Evolutionary conservation across 2,797 vertebrate genomes (phyloP), one percentile per base, ranked within the genome.

Genomic region (Artibeus jamaicensis): DNA sequence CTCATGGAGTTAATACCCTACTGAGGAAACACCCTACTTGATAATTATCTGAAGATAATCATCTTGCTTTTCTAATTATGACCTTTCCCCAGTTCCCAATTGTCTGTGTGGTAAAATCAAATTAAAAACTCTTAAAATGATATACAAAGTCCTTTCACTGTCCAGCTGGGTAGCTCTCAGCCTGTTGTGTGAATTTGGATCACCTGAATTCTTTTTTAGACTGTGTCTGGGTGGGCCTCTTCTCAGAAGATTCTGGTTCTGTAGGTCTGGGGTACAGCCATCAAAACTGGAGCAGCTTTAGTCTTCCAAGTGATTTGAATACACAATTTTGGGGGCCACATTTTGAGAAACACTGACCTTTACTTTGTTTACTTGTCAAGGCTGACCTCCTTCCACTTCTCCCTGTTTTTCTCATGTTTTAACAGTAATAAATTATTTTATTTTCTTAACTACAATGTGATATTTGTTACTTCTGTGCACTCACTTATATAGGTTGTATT

Each of bases 41-140:
- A 59, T 59, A 9, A 59, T 59, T 59, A 29, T 59, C 24, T 59
- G 9, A 57, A 82, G 42, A 73, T n/a, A 32, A 59, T 70, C 22
- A 37, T 89, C 29, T 32, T 44, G 34, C 29, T 91, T 85, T 15
- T 22, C 39, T 65, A 57, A 59, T 76, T 53, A 55, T 70, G 44
- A 74, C 1, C 10, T 74, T 46, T 71, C 29, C 88, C 32, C n/a
- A 76, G 34, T 59, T 50, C 34, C n/a, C 26, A 65, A 42, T 87
- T 86, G 14, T 19, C 22, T 68, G 6, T 19, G 12, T 91, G 53
- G 26, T 16, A 85, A 85, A 67, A 55, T 50, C 90, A 77, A 88
- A 59, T 55, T 46, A 84, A 92, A 92, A 34, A 76, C 68, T 62
- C 26, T 94, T 94, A 81, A 44, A 78, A 95, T 48, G 19, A 88